Evolutionary conservation across 2,113 vertebrate genomes (phyloP).

Genomic region (Sialia sialis): DNA sequence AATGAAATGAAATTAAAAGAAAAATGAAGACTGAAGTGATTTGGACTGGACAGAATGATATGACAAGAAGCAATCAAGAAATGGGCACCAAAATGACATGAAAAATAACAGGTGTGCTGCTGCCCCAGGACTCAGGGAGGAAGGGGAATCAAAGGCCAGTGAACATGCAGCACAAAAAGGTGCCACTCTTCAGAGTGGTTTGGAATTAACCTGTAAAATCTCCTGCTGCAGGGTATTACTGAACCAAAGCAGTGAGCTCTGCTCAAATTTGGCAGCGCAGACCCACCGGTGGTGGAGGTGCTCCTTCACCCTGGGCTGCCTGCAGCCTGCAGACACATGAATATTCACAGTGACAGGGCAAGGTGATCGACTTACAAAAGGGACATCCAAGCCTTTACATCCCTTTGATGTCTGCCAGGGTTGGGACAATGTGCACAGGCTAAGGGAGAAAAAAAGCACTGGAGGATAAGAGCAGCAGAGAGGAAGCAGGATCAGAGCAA

Average conservation of each 20-base stretch:
- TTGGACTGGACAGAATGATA: neutral
- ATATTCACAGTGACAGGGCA: conserved; percentile 18
- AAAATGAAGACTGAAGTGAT: neutral
- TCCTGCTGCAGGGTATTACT: neutral
- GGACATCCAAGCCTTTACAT: neutral
- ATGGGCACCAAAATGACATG: neutral
- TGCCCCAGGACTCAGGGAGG: neutral
- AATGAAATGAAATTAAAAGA: neutral
- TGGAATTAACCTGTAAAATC: conserved; percentile 28
- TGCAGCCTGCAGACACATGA: neutral
- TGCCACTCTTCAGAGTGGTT: neutral
- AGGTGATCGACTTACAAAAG: neutral
- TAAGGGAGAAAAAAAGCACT: neutral
- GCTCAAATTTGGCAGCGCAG: neutral
- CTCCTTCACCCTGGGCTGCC: conserved; percentile 12
- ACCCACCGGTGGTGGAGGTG: neutral
- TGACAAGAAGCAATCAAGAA: neutral
- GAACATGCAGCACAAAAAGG: neutral
- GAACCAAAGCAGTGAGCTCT: conserved; percentile 2
- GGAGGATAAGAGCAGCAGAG: neutral
- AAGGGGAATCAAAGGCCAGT: neutral
- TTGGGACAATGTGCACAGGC: neutral
- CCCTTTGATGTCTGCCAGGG: conserved; percentile 7
- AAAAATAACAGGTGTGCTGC: neutral
- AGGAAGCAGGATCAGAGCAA: neutral